These are phyloP conservation scores for Trichoplusia ni DNA, from an alignment of 1,140 invertebrate genomes.

Conservation along the genomic window DNA sequence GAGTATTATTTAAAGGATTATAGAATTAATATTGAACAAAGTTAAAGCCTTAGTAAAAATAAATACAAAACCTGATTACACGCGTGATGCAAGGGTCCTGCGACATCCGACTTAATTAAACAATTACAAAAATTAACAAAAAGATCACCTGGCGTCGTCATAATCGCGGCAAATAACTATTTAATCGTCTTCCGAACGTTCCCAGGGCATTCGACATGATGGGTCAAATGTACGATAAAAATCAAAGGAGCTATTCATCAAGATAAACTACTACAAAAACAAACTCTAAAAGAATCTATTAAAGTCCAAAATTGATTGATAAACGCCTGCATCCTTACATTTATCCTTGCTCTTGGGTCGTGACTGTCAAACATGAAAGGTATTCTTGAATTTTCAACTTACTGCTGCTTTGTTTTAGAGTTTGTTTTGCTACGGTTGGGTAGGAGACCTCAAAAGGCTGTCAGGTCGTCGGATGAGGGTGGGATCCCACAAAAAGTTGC, in stretches of 20 bases:
- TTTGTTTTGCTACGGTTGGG: conserved; percentile 28
- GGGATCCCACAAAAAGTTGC: conserved; percentile 68
- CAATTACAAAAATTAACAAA: conserved; percentile 2
- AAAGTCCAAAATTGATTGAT: conserved; percentile 39
- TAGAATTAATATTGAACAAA: too few relatives aligned
- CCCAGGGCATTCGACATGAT: conserved; percentile 73
- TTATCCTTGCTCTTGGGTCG: conserved; percentile 68
- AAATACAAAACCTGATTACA: not conserved
- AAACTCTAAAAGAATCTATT: conserved; percentile 25
- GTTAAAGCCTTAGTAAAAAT: too few relatives aligned
- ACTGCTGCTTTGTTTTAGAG: conserved; percentile 10
- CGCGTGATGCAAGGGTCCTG: not conserved
- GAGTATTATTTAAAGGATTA: too few relatives aligned
- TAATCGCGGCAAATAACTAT: conserved; percentile 44
- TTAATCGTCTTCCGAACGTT: conserved; percentile 68
- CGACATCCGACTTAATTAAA: not conserved
- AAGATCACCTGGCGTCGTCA: conserved; percentile 20
- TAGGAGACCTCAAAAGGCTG: conserved; percentile 35
- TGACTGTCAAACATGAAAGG: conserved; percentile 57
- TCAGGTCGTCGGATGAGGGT: conserved; percentile 61
- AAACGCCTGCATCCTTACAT: conserved; percentile 51
- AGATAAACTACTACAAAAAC: conserved; percentile 34
- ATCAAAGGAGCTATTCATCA: conserved; percentile 69
- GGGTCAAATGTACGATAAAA: conserved; percentile 77
- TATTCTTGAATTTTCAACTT: not conserved